A percentile compares a stretch with the other conserved stretches of the same genome.
These are phyloP conservation scores for Sinopyrophorus schimmeli DNA, from an alignment of 2,888 invertebrate genomes.

Conservation along the genomic window DNA sequence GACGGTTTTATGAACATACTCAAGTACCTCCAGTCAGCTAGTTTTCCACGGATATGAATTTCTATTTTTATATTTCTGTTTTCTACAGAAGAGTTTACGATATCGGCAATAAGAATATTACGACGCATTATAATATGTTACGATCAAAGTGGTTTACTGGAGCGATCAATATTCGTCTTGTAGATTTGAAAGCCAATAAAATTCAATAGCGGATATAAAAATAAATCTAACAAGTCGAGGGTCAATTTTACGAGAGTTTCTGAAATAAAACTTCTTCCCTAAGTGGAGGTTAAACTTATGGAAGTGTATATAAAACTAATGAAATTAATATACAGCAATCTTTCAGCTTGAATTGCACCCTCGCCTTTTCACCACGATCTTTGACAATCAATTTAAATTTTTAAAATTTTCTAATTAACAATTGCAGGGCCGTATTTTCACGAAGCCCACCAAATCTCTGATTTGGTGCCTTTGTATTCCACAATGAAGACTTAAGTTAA, in stretches of 20 bases:
- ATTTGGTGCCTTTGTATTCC: too few species aligned
- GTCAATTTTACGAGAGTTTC: conserved; percentile 35
- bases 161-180: conserved; percentile 27
- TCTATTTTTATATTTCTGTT: conserved; percentile 33
- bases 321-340: conserved; percentile 7
- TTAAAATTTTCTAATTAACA: too few species aligned
- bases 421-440: too few species aligned
- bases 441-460: too few species aligned
- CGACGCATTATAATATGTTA: conserved; percentile 30
- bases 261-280: conserved; percentile 29
- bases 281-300: conserved; percentile 26
- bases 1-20: conserved; percentile 30
- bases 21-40: conserved; percentile 35
- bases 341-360: too few species aligned
- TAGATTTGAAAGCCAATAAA: conserved; percentile 36
- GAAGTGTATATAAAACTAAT: conserved; percentile 9
- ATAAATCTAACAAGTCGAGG: conserved; percentile 40
- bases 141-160: conserved; percentile 26
- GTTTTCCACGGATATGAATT: conserved; percentile 35
- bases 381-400: too few species aligned
- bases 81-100: conserved; percentile 25
- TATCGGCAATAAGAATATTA: conserved; percentile 29
- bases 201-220: conserved; percentile 39
- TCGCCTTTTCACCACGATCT: too few species aligned
- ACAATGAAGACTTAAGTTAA: too few species aligned